A percentile compares a stretch with the other conserved stretches of the same genome.
Conservation (phyloP, 2,888 invertebrate species). For the Ellobium chinense region DNA sequence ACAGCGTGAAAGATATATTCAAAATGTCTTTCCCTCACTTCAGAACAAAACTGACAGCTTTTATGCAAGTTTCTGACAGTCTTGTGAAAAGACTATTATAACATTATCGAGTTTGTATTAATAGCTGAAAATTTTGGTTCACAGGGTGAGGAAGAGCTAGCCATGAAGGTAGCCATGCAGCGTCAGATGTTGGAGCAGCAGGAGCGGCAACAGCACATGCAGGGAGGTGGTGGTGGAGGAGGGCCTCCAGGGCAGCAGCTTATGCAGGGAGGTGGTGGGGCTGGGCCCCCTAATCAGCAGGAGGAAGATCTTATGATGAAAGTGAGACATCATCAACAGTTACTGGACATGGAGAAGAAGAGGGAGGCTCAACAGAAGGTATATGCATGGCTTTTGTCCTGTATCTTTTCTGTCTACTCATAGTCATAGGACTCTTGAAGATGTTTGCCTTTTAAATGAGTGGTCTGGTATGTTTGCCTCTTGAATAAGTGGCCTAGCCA, state of each 20-base stretch:
- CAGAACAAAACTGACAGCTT: no score
- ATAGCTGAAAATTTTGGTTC: background rate
- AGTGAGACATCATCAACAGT: slow-evolving; percentile 71
- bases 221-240: slow-evolving; percentile 27
- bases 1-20: no score
- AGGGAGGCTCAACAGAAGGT: slow-evolving; percentile 54
- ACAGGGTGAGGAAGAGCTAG: slow-evolving; percentile 60
- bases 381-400: no score
- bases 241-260: slow-evolving; percentile 49
- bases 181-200: slow-evolving; percentile 62
- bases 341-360: slow-evolving; percentile 66
- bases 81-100: no score
- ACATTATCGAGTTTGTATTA: background rate
- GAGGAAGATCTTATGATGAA: slow-evolving; percentile 66
- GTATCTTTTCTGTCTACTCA: no score
- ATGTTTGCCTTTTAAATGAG: no score
- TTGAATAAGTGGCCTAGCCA: no score
- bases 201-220: slow-evolving; percentile 50
- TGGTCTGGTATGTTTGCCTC: no score
- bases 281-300: slow-evolving; percentile 34
- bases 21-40: background rate
- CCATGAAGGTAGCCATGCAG: slow-evolving; percentile 68
- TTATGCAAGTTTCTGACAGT: no score
- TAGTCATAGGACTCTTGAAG: no score
- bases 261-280: no score